Conservation (phyloP, 2,888 invertebrate species). For the Nemotelus nigrinus region DNA sequence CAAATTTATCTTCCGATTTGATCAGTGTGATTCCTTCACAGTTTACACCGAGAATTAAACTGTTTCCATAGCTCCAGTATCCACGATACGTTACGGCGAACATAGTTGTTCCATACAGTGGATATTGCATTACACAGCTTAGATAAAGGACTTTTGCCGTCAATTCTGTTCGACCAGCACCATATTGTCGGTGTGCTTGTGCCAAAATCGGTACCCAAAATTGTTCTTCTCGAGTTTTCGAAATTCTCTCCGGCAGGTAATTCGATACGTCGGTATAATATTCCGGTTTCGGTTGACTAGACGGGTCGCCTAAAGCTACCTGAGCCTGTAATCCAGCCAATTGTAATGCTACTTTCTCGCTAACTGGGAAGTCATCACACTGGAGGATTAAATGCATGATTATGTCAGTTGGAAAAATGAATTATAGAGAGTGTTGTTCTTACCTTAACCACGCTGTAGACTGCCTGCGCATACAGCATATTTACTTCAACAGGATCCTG, state of each 20-base stretch:
- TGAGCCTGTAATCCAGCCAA: slow-evolving; percentile 94
- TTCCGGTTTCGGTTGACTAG: slow-evolving; percentile 77
- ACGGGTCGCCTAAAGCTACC: slow-evolving; percentile 89
- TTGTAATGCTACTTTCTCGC: slow-evolving; percentile 93
- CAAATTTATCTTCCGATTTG: slow-evolving; percentile 90
- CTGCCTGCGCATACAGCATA: slow-evolving; percentile 93
- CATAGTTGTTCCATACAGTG: slow-evolving; percentile 87
- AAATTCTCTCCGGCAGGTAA: slow-evolving; percentile 86
- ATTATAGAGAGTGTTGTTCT: not conserved
- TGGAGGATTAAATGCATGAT: slow-evolving; percentile 60
- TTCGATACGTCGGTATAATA: slow-evolving; percentile 92
- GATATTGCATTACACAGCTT: slow-evolving; percentile 96
- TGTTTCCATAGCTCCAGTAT: slow-evolving; percentile 86
- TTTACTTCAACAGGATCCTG: slow-evolving; percentile 96
- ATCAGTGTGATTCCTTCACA: slow-evolving; percentile 91
- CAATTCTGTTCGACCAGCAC: slow-evolving; percentile 89
- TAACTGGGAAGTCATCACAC: slow-evolving; percentile 94
- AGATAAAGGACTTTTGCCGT: slow-evolving; percentile 93
- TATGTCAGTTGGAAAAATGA: not conserved
- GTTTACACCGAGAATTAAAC: slow-evolving; percentile 84
- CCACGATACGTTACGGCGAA: slow-evolving; percentile 92
- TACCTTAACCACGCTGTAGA: slow-evolving; percentile 94
- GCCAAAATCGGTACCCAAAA: slow-evolving; percentile 90
- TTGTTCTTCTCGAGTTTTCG: slow-evolving; percentile 79
- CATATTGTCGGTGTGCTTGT: slow-evolving; percentile 90